Evolutionary conservation across 2,888 invertebrate genomes (phyloP).

Genomic region (Catocala nupta): DNA sequence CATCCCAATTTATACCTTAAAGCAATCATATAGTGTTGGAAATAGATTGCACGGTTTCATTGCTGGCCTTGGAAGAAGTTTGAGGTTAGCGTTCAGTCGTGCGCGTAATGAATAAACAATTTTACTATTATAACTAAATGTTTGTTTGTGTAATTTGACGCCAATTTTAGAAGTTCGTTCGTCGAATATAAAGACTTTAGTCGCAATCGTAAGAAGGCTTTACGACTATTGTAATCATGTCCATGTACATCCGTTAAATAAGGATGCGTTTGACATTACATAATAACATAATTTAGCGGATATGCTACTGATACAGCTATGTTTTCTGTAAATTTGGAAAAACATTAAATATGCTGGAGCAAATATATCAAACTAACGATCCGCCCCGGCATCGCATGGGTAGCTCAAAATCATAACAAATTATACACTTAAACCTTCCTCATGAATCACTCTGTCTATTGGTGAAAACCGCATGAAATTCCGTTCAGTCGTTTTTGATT

Average conservation of each 20-base stretch:
- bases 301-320: too few species aligned
- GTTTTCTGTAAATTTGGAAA: too few species aligned
- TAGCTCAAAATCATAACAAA: too few species aligned
- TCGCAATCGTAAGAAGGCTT: background rate
- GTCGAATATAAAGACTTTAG: background rate
- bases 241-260: background rate
- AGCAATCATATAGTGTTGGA: background rate
- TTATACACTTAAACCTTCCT: too few species aligned
- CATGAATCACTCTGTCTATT: too few species aligned
- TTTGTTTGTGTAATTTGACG: conserved; percentile 55
- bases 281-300: too few species aligned
- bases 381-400: too few species aligned
- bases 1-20: background rate
- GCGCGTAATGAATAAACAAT: conserved; percentile 66
- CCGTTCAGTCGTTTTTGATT: too few species aligned
- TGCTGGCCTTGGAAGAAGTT: conserved; percentile 52
- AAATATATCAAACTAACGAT: too few species aligned
- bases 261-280: background rate
- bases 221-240: too few species aligned
- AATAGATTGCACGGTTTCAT: conserved; percentile 7
- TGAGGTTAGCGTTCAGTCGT: conserved; percentile 60
- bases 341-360: too few species aligned
- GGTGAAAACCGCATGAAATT: too few species aligned
- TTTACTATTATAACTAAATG: conserved; percentile 60
- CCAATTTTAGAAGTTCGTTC: conserved; percentile 47